These are phyloP conservation scores for Melieria picta DNA, from an alignment of 2,888 invertebrate genomes.

Conservation along the genomic window DNA sequence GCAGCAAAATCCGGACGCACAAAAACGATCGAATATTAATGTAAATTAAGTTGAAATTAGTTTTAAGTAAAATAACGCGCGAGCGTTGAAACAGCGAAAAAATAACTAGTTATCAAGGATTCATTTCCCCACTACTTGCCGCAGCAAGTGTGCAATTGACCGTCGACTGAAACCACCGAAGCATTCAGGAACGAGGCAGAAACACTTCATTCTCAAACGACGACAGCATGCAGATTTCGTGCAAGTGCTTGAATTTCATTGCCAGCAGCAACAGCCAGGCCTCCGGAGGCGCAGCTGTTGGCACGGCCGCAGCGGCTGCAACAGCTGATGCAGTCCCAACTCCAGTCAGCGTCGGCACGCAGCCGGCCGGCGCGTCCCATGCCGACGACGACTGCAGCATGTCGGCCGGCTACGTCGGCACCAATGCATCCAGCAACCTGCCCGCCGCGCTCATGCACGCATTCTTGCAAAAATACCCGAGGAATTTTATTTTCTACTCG, in stretches of 20 bases:
- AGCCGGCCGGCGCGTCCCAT: not conserved
- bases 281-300: slow-evolving; percentile 28
- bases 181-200: slow-evolving; percentile 5
- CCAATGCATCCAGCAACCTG: slow-evolving; percentile 38
- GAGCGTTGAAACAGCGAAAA: no score
- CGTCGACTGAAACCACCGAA: not conserved
- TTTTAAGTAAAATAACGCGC: no score
- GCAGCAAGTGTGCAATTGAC: not conserved
- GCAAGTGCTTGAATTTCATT: slow-evolving; percentile 78
- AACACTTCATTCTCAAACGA: not conserved
- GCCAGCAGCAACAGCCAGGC: slow-evolving; percentile 48
- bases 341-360: slow-evolving; percentile 15
- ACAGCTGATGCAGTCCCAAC: slow-evolving; percentile 33
- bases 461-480: slow-evolving; percentile 52
- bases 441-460: slow-evolving; percentile 46
- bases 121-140: no score
- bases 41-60: no score
- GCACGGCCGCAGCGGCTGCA: slow-evolving; percentile 23
- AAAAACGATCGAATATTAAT: no score
- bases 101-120: no score
- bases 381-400: slow-evolving; percentile 40
- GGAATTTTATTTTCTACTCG: slow-evolving; percentile 52
- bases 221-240: slow-evolving; percentile 67
- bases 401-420: slow-evolving; percentile 25
- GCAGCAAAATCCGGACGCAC: no score